Evolutionary conservation across 2,888 invertebrate species (phyloP).

Genomic region (Drosophila meridionalis): DNA sequence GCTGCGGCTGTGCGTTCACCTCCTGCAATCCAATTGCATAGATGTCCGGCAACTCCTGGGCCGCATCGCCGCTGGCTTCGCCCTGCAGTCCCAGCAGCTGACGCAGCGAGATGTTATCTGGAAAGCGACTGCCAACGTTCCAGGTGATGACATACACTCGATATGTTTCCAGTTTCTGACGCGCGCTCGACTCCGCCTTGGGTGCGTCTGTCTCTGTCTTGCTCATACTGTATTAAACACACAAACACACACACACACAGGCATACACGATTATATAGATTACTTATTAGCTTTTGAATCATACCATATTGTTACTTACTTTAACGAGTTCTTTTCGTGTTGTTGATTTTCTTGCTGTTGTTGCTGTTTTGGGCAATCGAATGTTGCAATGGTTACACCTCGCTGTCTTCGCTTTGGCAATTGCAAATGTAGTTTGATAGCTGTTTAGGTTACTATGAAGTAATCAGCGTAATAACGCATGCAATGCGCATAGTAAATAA

Average conservation of each 20-base stretch:
- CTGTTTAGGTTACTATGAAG: constrained; percentile 24
- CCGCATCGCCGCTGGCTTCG: constrained; percentile 86
- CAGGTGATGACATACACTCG: constrained; percentile 92
- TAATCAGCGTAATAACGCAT: constrained; percentile 47
- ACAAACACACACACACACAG: constrained; percentile 14
- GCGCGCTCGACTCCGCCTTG: constrained; percentile 36
- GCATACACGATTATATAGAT: neutral
- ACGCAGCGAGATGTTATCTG: constrained; percentile 90
- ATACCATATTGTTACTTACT: constrained; percentile 41
- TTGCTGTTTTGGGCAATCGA: constrained; percentile 5
- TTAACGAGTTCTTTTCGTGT: constrained; percentile 18
- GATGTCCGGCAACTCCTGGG: constrained; percentile 89
- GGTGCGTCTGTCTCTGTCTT: constrained; percentile 40
- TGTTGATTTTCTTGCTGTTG: constrained; percentile 5
- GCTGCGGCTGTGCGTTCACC: constrained; percentile 94
- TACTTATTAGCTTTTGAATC: constrained; percentile 24
- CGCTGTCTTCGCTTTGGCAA: constrained; percentile 8
- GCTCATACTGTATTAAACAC: constrained; percentile 40
- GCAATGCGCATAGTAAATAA: constrained; percentile 57
- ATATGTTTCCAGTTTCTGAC: constrained; percentile 85
- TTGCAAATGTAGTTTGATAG: constrained; percentile 10
- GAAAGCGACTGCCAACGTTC: constrained; percentile 94
- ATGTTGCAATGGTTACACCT: constrained; percentile 44
- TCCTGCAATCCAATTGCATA: constrained; percentile 95
- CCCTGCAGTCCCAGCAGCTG: constrained; percentile 89